Percentiles rank a stretch among this genome's conserved stretches.
phyloP scores from a whole-genome alignment of 1,140 invertebrate genomes.

The Hyles euphorbiae region DNA sequence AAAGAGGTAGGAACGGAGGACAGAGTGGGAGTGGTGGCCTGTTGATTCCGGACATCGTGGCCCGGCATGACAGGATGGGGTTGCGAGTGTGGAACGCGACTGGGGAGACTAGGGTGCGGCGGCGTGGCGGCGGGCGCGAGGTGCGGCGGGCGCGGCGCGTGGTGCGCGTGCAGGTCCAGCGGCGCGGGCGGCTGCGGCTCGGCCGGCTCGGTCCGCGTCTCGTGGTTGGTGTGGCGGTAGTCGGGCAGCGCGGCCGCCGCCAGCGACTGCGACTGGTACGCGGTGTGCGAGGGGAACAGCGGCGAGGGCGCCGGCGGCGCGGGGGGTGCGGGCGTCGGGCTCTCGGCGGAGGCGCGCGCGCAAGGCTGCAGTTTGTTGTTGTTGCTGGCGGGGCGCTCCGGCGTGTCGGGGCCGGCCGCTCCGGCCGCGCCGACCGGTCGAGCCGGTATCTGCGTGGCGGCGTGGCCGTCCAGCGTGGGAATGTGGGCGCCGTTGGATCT shows the following conservation, averaged over 20 bases:
- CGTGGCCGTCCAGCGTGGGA: slow-evolving; percentile 54
- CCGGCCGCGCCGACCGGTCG: slow-evolving; percentile 58
- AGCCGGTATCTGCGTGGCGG: slow-evolving; percentile 55
- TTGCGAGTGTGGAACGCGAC: slow-evolving; percentile 69
- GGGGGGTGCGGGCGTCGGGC: slow-evolving; percentile 59
- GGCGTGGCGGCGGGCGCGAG: slow-evolving; percentile 49
- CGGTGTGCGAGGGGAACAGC: slow-evolving; percentile 69
- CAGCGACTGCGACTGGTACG: slow-evolving; percentile 85
- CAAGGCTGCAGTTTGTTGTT: slow-evolving; percentile 87
- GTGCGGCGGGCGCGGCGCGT: slow-evolving; percentile 61
- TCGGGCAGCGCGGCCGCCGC: slow-evolving; percentile 80
- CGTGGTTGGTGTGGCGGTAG: slow-evolving; percentile 72
- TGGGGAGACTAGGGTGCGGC: slow-evolving; percentile 51
- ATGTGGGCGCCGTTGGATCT: slow-evolving; percentile 59
- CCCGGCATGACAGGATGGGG: slow-evolving; percentile 72
- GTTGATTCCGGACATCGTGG: slow-evolving; percentile 54
- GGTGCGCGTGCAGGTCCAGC: slow-evolving; percentile 70
- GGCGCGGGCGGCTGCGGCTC: slow-evolving; percentile 63
- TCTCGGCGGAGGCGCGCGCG: slow-evolving; percentile 73
- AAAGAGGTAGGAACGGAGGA: slow-evolving; percentile 76
- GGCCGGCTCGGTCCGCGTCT: slow-evolving; percentile 70
- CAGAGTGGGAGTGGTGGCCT: slow-evolving; percentile 57
- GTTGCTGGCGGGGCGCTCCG: slow-evolving; percentile 78
- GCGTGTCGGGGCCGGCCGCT: slow-evolving; percentile 60
- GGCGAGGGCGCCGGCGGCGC: slow-evolving; percentile 56